Conservation (phyloP, 1,140 invertebrate species). For the Paracyclopina nana region DNA sequence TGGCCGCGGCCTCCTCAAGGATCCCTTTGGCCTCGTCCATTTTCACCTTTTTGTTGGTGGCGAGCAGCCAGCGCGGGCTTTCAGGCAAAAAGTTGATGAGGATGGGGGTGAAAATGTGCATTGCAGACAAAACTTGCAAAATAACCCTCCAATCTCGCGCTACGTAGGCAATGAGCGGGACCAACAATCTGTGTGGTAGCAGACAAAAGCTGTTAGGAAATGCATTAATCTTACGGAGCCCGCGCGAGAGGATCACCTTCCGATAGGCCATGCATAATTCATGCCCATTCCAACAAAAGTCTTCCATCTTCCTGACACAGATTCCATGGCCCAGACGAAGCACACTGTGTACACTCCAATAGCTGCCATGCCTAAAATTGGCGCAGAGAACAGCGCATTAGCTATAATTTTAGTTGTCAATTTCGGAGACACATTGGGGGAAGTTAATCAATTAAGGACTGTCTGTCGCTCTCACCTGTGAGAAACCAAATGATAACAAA, state of each 20-base stretch:
- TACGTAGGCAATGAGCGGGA: not conserved
- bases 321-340: not conserved
- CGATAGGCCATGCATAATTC: not conserved
- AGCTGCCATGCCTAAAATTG: not conserved
- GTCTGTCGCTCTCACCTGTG: not conserved
- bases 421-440: no score
- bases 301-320: not conserved
- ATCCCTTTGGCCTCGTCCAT: no score
- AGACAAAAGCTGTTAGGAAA: not conserved
- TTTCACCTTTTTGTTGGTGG: no score
- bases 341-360: not conserved
- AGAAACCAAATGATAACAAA: not conserved
- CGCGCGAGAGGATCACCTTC: not conserved
- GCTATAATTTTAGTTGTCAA: not conserved
- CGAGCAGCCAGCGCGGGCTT: not conserved
- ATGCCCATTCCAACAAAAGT: not conserved
- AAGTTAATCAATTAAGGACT: no score
- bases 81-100: not conserved
- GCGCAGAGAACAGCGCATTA: not conserved
- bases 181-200: not conserved
- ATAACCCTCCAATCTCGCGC: not conserved
- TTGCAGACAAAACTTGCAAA: not conserved
- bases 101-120: not conserved
- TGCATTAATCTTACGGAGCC: not conserved
- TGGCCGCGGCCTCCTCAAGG: no score